Percentiles rank a stretch among this genome's conserved stretches.
These are phyloP conservation scores for Heterochromis multidens DNA, from an alignment of 2,113 vertebrate genomes.

Conservation along the genomic window DNA sequence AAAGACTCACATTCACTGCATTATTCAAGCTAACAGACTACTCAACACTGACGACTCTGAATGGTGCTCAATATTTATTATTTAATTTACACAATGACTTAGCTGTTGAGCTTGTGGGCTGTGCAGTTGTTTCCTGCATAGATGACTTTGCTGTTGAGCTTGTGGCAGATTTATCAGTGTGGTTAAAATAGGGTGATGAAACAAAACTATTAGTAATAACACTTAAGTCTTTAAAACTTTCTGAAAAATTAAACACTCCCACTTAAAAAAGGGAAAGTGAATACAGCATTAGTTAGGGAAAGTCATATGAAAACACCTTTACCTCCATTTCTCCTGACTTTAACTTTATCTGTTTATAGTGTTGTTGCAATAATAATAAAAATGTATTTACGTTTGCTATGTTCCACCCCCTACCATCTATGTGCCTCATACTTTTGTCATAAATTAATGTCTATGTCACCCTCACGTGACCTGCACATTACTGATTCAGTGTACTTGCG, in stretches of 20 bases:
- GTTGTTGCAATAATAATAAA: background rate
- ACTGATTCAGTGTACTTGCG: background rate
- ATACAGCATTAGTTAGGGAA: background rate
- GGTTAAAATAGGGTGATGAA: background rate
- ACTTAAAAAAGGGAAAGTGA: background rate
- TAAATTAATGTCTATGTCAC: background rate
- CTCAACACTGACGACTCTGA: background rate
- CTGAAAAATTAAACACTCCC: background rate
- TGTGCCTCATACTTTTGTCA: background rate
- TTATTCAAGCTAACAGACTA: background rate
- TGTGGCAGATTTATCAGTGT: background rate
- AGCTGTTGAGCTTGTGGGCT: no score
- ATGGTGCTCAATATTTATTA: background rate
- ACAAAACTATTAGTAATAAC: background rate
- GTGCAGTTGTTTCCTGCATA: no score
- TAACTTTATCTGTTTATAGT: background rate
- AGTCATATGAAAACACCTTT: background rate
- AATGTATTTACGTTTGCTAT: background rate
- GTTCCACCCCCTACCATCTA: background rate
- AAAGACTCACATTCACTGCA: background rate
- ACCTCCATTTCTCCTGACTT: background rate
- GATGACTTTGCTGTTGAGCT: background rate
- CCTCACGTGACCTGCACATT: slow-evolving; percentile 11
- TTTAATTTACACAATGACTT: background rate
- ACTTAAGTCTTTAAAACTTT: background rate